Conservation (phyloP, 2,888 invertebrate genomes). For the Nephrocerus scutellatus region DNA sequence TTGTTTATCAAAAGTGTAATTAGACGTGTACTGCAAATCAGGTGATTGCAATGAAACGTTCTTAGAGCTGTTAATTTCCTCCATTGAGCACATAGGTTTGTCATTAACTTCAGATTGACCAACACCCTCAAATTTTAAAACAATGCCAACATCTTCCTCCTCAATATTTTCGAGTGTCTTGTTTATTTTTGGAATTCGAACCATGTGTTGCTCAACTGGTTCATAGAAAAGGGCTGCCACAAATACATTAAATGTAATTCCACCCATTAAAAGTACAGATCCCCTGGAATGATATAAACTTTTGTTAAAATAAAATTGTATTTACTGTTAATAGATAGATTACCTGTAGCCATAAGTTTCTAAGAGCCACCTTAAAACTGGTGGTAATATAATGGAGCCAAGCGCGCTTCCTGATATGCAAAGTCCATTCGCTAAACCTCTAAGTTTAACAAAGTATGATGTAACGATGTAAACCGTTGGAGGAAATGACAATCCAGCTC, state of each 20-base stretch:
- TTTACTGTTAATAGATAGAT: constrained; percentile 26
- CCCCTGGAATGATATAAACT: constrained; percentile 53
- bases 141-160: constrained; percentile 45
- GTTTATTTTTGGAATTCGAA: constrained; percentile 51
- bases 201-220: constrained; percentile 75
- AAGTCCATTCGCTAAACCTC: constrained; percentile 79
- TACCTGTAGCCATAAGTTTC: constrained; percentile 65
- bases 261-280: constrained; percentile 73
- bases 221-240: constrained; percentile 78
- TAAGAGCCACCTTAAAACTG: constrained; percentile 63
- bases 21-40: constrained; percentile 32
- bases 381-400: constrained; percentile 78
- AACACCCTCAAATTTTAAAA: constrained; percentile 43
- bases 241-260: constrained; percentile 74
- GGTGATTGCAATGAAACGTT: constrained; percentile 24
- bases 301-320: background rate
- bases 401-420: constrained; percentile 84
- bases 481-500: constrained; percentile 79
- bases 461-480: constrained; percentile 86
- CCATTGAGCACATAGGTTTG: background rate
- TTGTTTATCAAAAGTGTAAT: constrained; percentile 38
- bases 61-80: background rate
- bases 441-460: constrained; percentile 70
- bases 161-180: constrained; percentile 41
- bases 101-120: constrained; percentile 24